Conservation (phyloP, 2,888 invertebrate species). For the Drosophila trichaetosa region DNA sequence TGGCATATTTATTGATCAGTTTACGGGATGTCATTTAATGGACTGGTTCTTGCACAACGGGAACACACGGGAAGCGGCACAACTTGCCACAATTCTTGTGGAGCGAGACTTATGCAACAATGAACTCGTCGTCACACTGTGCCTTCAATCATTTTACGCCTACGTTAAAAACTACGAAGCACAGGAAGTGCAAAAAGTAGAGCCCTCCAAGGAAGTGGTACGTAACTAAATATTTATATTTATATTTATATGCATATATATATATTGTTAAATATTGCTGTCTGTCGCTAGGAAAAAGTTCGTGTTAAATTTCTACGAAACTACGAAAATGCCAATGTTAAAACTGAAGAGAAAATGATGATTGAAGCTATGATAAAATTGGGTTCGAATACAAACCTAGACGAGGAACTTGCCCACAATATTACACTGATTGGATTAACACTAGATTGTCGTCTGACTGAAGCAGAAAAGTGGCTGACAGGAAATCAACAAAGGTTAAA, state of each 20-base stretch:
- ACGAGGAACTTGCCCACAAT: constrained; percentile 86
- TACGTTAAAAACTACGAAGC: constrained; percentile 86
- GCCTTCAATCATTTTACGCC: constrained; percentile 91
- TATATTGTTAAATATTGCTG: no score
- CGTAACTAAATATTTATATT: constrained; percentile 29
- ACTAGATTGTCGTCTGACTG: constrained; percentile 89
- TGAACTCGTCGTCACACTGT: constrained; percentile 89
- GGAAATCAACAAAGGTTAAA: constrained; percentile 15
- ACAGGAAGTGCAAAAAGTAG: constrained; percentile 77
- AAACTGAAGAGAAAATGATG: constrained; percentile 79
- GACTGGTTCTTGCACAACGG: constrained; percentile 90
- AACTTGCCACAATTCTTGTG: constrained; percentile 92
- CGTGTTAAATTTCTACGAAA: constrained; percentile 92
- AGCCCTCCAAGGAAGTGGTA: constrained; percentile 80
- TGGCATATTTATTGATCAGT: constrained; percentile 95
- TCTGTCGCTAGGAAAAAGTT: constrained; percentile 87
- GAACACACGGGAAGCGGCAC: constrained; percentile 90
- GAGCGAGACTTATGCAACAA: constrained; percentile 94
- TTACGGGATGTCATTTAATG: constrained; percentile 91
- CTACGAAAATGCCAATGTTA: constrained; percentile 94
- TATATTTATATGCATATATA: not conserved
- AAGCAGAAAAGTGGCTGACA: constrained; percentile 30
- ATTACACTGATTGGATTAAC: constrained; percentile 89
- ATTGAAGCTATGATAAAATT: constrained; percentile 51
- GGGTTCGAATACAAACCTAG: constrained; percentile 9